phyloP scores from a whole-genome alignment of 2,113 vertebrate species.

The Chrysochloris asiatica region DNA sequence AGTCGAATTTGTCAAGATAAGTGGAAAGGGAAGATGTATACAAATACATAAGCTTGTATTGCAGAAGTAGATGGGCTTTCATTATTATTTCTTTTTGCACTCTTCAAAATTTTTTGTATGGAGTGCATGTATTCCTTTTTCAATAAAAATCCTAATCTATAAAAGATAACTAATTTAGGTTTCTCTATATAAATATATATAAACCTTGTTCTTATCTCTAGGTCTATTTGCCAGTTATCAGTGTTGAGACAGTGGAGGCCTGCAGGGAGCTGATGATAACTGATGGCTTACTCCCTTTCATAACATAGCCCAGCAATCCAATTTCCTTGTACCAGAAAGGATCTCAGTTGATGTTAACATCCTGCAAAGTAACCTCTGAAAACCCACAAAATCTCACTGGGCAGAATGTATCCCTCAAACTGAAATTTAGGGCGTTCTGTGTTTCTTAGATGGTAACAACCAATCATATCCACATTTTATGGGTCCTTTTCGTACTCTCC shows the following conservation, averaged over 20 bases:
- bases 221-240: constrained; percentile 58
- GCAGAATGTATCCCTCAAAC: background rate
- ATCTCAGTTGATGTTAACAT: constrained; percentile 24
- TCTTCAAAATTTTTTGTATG: constrained; percentile 27
- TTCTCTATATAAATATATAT: too few species aligned
- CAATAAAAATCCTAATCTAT: constrained; percentile 60
- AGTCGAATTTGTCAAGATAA: constrained; percentile 7
- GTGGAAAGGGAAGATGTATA: background rate
- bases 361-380: background rate
- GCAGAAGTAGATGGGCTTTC: background rate
- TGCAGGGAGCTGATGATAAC: constrained; percentile 57
- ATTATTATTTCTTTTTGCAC: constrained; percentile 11
- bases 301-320: constrained; percentile 65
- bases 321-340: constrained; percentile 63
- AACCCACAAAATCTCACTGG: background rate
- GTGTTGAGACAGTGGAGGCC: constrained; percentile 28
- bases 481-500: constrained; percentile 28
- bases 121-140: constrained; percentile 57
- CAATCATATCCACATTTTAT: background rate
- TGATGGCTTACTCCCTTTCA: constrained; percentile 49
- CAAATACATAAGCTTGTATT: background rate
- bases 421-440: background rate
- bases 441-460: background rate
- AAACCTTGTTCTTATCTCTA: constrained; percentile 71
- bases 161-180: constrained; percentile 17